A percentile compares a stretch with the other conserved stretches of the same genome.
Evolutionary conservation across 2,113 vertebrate genomes (phyloP).

Genomic region (Balaenoptera acutorostrata): DNA sequence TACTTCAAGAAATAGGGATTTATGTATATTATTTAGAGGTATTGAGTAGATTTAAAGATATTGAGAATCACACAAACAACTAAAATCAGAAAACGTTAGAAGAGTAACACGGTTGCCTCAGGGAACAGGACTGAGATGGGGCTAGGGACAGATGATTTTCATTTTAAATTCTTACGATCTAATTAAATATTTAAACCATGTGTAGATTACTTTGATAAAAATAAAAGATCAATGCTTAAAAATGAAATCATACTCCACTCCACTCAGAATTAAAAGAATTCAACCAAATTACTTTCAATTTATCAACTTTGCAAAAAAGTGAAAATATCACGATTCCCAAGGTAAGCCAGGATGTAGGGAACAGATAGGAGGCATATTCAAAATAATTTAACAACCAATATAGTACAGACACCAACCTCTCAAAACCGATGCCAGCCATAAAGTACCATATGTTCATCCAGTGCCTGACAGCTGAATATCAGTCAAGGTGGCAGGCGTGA

Average conservation of each 20-base stretch:
- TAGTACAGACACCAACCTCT: background rate
- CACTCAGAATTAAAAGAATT: background rate
- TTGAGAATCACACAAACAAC: background rate
- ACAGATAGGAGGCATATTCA: background rate
- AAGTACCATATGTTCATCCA: background rate
- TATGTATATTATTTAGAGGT: background rate
- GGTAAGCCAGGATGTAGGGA: background rate
- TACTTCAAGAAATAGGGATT: background rate
- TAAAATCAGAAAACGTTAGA: background rate
- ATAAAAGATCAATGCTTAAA: background rate
- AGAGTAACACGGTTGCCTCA: background rate
- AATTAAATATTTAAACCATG: background rate
- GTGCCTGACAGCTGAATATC: background rate
- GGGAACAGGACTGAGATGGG: background rate
- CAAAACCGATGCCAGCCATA: background rate
- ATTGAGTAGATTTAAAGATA: background rate
- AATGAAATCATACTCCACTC: background rate
- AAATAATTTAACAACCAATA: background rate
- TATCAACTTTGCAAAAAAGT: background rate
- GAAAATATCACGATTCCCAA: background rate
- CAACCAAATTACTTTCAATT: background rate
- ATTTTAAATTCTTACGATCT: background rate
- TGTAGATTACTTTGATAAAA: background rate
- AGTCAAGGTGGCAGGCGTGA: rapidly evolving
- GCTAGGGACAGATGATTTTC: background rate